Base-by-base conservation (phyloP, 2,888 invertebrate species). In the Beris morrisii region DNA sequence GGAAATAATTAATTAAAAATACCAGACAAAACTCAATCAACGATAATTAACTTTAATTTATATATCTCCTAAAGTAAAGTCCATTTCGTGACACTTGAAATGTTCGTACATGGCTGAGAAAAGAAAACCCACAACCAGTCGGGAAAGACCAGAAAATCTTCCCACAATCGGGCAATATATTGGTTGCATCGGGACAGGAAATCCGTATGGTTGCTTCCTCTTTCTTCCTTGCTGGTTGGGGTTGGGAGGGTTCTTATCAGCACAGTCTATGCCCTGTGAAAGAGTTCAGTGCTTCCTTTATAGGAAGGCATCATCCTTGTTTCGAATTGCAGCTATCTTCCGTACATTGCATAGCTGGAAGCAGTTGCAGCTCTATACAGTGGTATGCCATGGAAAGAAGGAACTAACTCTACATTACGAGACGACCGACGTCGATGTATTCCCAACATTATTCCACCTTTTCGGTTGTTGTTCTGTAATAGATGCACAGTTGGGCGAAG, bases 271-370 rank as follows among this genome's bases (percentile, higher is more conserved):
- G 12, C 15, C 11, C 15, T 48, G 38, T 43, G 12, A 4, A 13
- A 32, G 38, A 59, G 58, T 59, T 59, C 58, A 59, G 58, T 59
- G 58, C 31, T 46, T 59, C 31, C 48, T 59, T 48, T 48, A 59
- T 59, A 5, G 9, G 32, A 38, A 5, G 9, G 32, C 5, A 5
- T 38, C 38, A 38, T 38, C 38, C 38, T 38, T 38, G 9, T 38
- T 38, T 9, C 9, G 38, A 38, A 38, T 9, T 38, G 7, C 38
- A 3, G 38, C 38, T 38, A 38, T 5, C 38, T 3, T 38, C 38
- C 38, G 5, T 7, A 38, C 9, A 3, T 9, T 9, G 9, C 38
- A 22, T 22, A 22, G 22, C 22, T 22, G 7, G 38, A 38, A 38
- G 38, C 22, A 38, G 7, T 38, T 38, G 38, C 38, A 38, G 38